Evolutionary conservation across 2,888 invertebrate genomes (phyloP).

Genomic region (Timema podura): DNA sequence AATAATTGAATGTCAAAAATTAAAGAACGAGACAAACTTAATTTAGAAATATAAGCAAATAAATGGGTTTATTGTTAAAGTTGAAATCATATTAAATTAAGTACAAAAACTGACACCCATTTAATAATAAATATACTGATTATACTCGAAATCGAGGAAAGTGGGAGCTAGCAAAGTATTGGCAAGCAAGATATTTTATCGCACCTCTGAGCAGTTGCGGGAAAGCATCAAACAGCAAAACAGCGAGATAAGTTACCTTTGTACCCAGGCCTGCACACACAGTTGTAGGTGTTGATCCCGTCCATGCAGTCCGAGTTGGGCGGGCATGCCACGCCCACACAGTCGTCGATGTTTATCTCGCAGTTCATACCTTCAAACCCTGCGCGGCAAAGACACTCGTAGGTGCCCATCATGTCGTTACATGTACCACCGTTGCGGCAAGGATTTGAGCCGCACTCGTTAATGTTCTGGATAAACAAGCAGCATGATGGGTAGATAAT

Average conservation of each 20-base stretch:
- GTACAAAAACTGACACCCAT: too few relatives aligned
- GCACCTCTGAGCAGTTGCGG: too few relatives aligned
- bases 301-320: conserved; percentile 63
- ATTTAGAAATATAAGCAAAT: too few relatives aligned
- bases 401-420: conserved; percentile 53
- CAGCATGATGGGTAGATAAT: not conserved
- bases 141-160: too few relatives aligned
- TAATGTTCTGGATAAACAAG: conserved; percentile 43
- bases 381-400: conserved; percentile 53
- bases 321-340: conserved; percentile 56
- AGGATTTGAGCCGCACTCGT: conserved; percentile 57
- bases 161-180: too few relatives aligned
- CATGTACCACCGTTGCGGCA: conserved; percentile 60
- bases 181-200: too few relatives aligned
- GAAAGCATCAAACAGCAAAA: too few relatives aligned
- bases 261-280: conserved; percentile 63
- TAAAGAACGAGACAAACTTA: too few relatives aligned
- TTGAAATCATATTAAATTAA: too few relatives aligned
- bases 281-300: conserved; percentile 48
- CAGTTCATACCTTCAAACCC: conserved; percentile 51
- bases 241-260: conserved; percentile 45
- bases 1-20: too few relatives aligned
- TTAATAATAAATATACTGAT: too few relatives aligned
- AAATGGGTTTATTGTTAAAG: too few relatives aligned
- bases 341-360: conserved; percentile 42